phyloP scores from a whole-genome alignment of 2,888 invertebrate species.

The Drosophila neonasuta region DNA sequence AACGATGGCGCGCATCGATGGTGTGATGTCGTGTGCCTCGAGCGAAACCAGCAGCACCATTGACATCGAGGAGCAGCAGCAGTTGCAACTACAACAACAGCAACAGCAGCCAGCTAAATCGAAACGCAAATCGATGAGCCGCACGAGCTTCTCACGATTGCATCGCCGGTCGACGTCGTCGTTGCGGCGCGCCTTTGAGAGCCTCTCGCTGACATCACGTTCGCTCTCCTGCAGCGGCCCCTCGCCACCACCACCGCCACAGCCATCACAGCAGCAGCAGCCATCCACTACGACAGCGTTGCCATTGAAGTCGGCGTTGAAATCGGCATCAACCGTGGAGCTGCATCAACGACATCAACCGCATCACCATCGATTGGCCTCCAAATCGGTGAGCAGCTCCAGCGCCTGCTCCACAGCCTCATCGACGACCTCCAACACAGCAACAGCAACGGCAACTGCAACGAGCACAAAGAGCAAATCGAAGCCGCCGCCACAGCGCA shows the following conservation, averaged over 20 bases:
- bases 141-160: slow-evolving; percentile 79
- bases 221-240: slow-evolving; percentile 86
- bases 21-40: slow-evolving; percentile 79
- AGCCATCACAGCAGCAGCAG: slow-evolving; percentile 22
- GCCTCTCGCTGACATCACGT: slow-evolving; percentile 85
- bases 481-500: slow-evolving; percentile 87
- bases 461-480: slow-evolving; percentile 51
- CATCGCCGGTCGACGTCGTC: slow-evolving; percentile 86
- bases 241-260: slow-evolving; percentile 68
- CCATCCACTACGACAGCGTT: slow-evolving; percentile 15
- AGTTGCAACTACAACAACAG: slow-evolving; percentile 22
- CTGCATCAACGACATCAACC: slow-evolving; percentile 65
- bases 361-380: slow-evolving; percentile 39
- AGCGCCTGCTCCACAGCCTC: slow-evolving; percentile 51
- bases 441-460: slow-evolving; percentile 12
- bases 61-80: slow-evolving; percentile 83
- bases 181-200: slow-evolving; percentile 88
- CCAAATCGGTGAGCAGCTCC: slow-evolving; percentile 47
- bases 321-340: slow-evolving; percentile 73
- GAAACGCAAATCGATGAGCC: slow-evolving; percentile 67
- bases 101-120: slow-evolving; percentile 32
- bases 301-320: slow-evolving; percentile 76
- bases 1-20: slow-evolving; percentile 56
- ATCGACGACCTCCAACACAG: slow-evolving; percentile 23
- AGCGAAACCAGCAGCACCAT: slow-evolving; percentile 86